These are phyloP conservation scores for Smittia aterrima DNA, from an alignment of 2,888 invertebrate species.

Conservation along the genomic window DNA sequence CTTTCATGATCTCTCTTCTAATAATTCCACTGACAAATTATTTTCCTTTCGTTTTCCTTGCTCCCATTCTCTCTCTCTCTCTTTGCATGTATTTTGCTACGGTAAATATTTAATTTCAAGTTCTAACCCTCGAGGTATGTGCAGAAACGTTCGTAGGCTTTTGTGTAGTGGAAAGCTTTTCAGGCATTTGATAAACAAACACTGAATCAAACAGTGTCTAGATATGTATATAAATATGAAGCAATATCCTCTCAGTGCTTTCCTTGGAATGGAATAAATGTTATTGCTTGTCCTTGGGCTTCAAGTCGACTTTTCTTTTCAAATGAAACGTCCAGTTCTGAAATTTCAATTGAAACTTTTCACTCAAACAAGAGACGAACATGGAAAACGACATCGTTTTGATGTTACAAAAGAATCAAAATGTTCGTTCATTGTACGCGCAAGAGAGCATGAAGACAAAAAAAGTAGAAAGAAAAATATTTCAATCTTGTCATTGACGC, in stretches of 20 bases:
- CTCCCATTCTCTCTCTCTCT: neutral
- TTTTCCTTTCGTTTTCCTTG: neutral
- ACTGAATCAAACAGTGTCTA: constrained; percentile 21
- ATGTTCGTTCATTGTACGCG: neutral
- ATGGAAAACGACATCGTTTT: neutral
- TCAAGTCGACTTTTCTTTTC: neutral
- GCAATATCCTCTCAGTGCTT: neutral
- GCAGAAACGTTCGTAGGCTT: neutral
- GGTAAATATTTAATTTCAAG: constrained; percentile 31
- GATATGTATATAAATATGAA: neutral
- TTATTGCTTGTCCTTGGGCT: constrained; percentile 12
- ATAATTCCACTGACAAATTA: constrained; percentile 25
- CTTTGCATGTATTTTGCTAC: constrained; percentile 11
- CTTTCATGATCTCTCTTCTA: neutral
- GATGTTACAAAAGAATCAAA: neutral
- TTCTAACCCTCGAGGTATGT: neutral
- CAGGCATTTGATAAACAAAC: constrained; percentile 13
- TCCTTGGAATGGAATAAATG: neutral
- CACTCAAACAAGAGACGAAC: neutral
- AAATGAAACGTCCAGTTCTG: neutral
- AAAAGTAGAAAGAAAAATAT: neutral
- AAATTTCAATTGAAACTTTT: neutral
- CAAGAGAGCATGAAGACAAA: neutral
- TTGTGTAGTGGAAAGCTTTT: constrained; percentile 4
- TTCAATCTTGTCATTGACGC: constrained; percentile 7